Base-by-base conservation (phyloP, 2,797 vertebrate genomes). In the Schizopygopsis malacanthus region DNA sequence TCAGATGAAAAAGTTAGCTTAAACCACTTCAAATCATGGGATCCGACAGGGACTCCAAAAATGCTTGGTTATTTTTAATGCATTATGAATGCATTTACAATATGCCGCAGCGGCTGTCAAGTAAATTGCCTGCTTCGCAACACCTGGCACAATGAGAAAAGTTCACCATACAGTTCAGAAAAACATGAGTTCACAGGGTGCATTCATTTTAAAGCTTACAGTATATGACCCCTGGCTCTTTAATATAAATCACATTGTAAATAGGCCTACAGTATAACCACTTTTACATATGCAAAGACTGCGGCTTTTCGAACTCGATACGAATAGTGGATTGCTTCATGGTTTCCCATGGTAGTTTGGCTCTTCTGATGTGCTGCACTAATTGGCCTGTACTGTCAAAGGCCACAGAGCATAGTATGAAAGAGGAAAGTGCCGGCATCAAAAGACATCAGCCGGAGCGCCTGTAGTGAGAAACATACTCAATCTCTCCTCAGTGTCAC, bases 371-470 rank as follows among this genome's bases (percentile, higher is more conserved):
- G 77, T 85, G 76, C 77, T 63, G 69, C 25, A 63, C 43, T 72
- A 85, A 85, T 85, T 85, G 84, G 84, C 67, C 77, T 63, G 54
- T 39, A 67, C 76, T 85, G 84, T 85, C 84, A 85, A 80, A 85
- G 77, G 67, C 77, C 84, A 85, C 52, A 72, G 50, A 71, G 77
- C 41, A 72, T 72, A 63, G 50, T 61, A 76, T 83, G 72, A 76
- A 83, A 80, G 67, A 56, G 67, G 69, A 85, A 71, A 84, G 8
- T 54, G 37, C 33, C 10, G 6, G 83, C 83, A 54, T 79, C 84
- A 85, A 85, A 72, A 85, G 77, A 80, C 67, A 72, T 84, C 73
- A 78, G n/a, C n/a, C n/a, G 37, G 73, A 84, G 73, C 4, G 47
- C 37, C 37, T 45, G 73, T 69, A 56, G 73, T 75, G 28, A 69